Evolutionary conservation across 1,140 invertebrate species (phyloP), one percentile per base, ranked within the genome.

Genomic region (Lasaia peninsularis): DNA sequence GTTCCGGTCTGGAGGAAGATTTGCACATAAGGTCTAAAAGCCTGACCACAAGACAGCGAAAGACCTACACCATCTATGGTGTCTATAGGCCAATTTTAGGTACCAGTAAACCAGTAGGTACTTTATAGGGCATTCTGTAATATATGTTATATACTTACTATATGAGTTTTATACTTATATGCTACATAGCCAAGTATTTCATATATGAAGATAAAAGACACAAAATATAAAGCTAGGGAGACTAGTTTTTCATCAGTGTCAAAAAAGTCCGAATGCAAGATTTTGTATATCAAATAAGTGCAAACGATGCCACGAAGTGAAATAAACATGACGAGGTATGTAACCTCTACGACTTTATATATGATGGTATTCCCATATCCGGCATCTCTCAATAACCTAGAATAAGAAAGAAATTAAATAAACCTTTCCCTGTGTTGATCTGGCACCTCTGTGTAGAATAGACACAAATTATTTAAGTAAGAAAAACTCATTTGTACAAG

Each of bases 91-190:
- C n/a, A n/a, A n/a, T n/a, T n/a, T n/a, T n/a, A n/a, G n/a, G n/a
- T n/a, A n/a, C n/a, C n/a, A n/a, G n/a, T n/a, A n/a, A n/a, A n/a
- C n/a, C n/a, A n/a, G n/a, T n/a, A n/a, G n/a, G n/a, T n/a, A n/a
- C n/a, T n/a, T n/a, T n/a, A 21, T 51, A 32, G 14, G 18, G 6
- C 14, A 33, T 24, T 18, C 10, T 44, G 10, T 34, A 35, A 6
- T 52, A 58, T 48, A 53, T 50, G n/a, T 55, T 44, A 54, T 31
- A 18, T 55, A 79, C 80, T 86, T 75, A 85, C 82, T 54, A 82
- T 70, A 74, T 69, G 75, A 21, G 62, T 67, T 35, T 71, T 80
- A 63, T 88, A 88, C 69, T 76, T 86, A 65, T 87, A 74, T n/a
- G 67, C 32, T 12, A 87, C 67, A 61, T 83, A 87, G 18, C 80